A percentile compares a stretch with the other conserved stretches of the same genome.
Evolutionary conservation across 1,140 invertebrate genomes (phyloP).

Genomic region (Drosophila nigromelanica): DNA sequence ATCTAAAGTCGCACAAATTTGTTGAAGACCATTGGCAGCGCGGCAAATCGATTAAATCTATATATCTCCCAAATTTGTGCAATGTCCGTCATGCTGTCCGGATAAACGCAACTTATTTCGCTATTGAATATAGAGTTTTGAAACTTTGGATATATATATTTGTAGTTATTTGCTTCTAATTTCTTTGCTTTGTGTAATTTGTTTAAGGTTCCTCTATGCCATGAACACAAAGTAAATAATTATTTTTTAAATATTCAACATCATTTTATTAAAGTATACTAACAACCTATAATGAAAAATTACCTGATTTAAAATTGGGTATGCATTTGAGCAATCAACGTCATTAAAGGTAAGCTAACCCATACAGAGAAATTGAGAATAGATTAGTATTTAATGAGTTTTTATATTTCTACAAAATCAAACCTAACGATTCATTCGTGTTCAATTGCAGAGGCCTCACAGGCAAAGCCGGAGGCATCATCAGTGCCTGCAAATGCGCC

Average conservation of each 20-base stretch:
- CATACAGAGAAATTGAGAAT: constrained; percentile 78
- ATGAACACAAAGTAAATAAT: too few relatives aligned
- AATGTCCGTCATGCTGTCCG: too few relatives aligned
- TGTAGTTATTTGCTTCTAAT: too few relatives aligned
- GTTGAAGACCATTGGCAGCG: too few relatives aligned
- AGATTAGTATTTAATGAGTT: constrained; percentile 83
- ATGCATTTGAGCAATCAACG: constrained; percentile 42
- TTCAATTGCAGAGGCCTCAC: constrained; percentile 58
- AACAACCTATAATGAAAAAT: constrained; percentile 37
- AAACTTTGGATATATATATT: too few relatives aligned
- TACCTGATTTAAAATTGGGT: constrained; percentile 22
- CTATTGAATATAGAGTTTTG: too few relatives aligned
- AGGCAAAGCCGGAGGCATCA: constrained; percentile 55
- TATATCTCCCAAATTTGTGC: too few relatives aligned
- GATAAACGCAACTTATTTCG: too few relatives aligned
- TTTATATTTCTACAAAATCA: constrained; percentile 62
- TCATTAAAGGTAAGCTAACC: constrained; percentile 60
- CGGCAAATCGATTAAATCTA: too few relatives aligned
- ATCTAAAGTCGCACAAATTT: too few relatives aligned
- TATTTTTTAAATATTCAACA: background rate
- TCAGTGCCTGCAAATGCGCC: constrained; percentile 40
- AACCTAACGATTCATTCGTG: constrained; percentile 67
- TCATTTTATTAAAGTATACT: background rate
- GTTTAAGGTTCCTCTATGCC: too few relatives aligned
- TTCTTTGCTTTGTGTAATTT: too few relatives aligned